These are phyloP conservation scores for Melanotaenia nigrans DNA, from an alignment of 2,797 vertebrate species.

Conservation along the genomic window DNA sequence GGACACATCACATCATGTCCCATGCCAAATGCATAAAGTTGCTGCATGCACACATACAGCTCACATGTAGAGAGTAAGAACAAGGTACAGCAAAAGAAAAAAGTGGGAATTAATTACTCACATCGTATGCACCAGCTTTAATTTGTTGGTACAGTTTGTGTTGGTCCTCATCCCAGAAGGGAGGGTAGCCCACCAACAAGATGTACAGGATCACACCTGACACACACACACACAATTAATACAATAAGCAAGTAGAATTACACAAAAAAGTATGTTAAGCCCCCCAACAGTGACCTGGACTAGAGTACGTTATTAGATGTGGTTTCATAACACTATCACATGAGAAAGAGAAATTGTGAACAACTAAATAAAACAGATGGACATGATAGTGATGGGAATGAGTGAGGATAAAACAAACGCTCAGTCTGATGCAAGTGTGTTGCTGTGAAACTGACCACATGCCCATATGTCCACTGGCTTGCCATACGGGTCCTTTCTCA, in stretches of 20 bases:
- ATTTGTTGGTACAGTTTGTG: conserved; percentile 98
- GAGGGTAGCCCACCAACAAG: conserved; percentile 95
- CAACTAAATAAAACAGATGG: not conserved
- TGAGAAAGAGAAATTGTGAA: not conserved
- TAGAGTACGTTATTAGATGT: not conserved
- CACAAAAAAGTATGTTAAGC: not conserved
- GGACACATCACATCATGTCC: not conserved
- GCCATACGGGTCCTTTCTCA: conserved; percentile 99
- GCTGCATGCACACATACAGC: conserved; percentile 18
- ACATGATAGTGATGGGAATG: not conserved
- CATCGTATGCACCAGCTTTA: conserved; percentile 96
- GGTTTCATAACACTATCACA: not conserved
- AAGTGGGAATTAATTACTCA: conserved; percentile 76
- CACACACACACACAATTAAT: conserved; percentile 26
- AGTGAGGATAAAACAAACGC: not conserved
- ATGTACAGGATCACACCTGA: conserved; percentile 97
- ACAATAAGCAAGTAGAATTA: not conserved
- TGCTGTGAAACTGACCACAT: conserved; percentile 88
- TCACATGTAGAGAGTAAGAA: not conserved
- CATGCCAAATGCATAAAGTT: not conserved
- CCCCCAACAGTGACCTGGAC: not conserved
- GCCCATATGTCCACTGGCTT: conserved; percentile 99
- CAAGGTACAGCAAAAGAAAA: not conserved
- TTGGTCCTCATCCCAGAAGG: conserved; percentile 98
- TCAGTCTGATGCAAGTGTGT: not conserved